Base-by-base conservation (phyloP, 1,140 invertebrate species). In the Bombyx mandarina region DNA sequence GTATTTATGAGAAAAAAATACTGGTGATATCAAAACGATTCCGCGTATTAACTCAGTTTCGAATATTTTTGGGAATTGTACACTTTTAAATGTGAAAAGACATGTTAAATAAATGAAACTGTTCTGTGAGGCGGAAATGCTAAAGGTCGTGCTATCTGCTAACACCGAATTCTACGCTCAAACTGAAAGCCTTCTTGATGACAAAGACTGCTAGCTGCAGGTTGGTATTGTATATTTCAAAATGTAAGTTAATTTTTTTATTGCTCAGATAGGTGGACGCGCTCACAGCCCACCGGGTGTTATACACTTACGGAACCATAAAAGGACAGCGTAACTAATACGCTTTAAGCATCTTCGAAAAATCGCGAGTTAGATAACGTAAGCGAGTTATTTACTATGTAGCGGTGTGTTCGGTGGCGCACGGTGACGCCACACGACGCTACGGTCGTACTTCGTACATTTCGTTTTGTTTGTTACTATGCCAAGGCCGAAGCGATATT, bases 91-190 rank as follows among this genome's bases (percentile, higher is more conserved):
- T 18, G 12, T 18, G 12, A 18, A 18, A 18, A 18, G 12, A 18
- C 12, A 18, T 18, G 12, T 18, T 18, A 18, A 18, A 18, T 18
- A 18, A 18, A 1, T 18, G 6, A 99, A 99, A 78, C 88, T 99
- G 3, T 94, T 98, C 56, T 97, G 98, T 79, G 99, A 99, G 89
- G 97, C 99, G 35, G 98, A 97, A 54, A 88, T 98, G 26, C 87
- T 99, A 1, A 99, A 99, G 88, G 97, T 97, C 77, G 94, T 99
- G 1, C 88, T 99, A 0, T 98, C 97, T 63, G 98, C 98, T 3
- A 99, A 99, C 87, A 90, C 89, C 7, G 97, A 99, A 66, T 94
- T 97, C 85, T 94, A 91, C 83, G 98, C 98, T 35, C 98, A 99
- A 91, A 93, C 99, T 68, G 98, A 99, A 89, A 95, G 96, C 63